Evolutionary conservation across 1,140 invertebrate species (phyloP).

Genomic region (Drosophila pallidifrons): DNA sequence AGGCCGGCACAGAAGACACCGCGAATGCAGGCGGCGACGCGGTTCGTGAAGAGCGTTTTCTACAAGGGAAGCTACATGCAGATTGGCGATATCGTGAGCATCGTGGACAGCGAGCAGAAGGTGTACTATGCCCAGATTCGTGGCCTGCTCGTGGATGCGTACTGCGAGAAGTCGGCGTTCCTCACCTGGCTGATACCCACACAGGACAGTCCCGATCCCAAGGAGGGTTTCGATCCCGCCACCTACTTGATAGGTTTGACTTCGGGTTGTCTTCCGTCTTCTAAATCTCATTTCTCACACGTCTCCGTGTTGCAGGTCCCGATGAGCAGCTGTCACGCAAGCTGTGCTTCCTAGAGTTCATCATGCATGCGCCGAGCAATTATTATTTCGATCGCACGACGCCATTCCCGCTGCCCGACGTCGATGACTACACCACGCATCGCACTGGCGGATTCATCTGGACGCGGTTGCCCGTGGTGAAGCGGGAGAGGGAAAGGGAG

Average conservation of each 20-base stretch:
- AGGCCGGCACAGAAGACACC: slow-evolving; percentile 93
- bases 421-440: slow-evolving; percentile 84
- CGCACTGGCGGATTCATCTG: slow-evolving; percentile 89
- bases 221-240: slow-evolving; percentile 93
- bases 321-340: slow-evolving; percentile 96
- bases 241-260: slow-evolving; percentile 93
- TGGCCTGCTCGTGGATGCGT: slow-evolving; percentile 95
- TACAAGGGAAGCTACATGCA: slow-evolving; percentile 95
- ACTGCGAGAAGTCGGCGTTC: slow-evolving; percentile 96
- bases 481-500: slow-evolving; percentile 32
- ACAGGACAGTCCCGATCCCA: slow-evolving; percentile 90
- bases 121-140: slow-evolving; percentile 96
- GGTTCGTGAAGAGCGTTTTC: slow-evolving; percentile 93
- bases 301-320: slow-evolving; percentile 87
- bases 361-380: slow-evolving; percentile 96
- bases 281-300: background rate
- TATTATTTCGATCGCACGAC: slow-evolving; percentile 92
- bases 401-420: slow-evolving; percentile 89
- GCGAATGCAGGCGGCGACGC: slow-evolving; percentile 91
- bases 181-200: slow-evolving; percentile 97
- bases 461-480: slow-evolving; percentile 85
- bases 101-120: slow-evolving; percentile 91
- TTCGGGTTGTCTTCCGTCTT: too few relatives aligned
- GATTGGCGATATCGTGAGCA: slow-evolving; percentile 95
- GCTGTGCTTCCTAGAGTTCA: slow-evolving; percentile 95